Conservation (phyloP, 2,113 vertebrate species). For the Campylomormyrus tamandua region DNA sequence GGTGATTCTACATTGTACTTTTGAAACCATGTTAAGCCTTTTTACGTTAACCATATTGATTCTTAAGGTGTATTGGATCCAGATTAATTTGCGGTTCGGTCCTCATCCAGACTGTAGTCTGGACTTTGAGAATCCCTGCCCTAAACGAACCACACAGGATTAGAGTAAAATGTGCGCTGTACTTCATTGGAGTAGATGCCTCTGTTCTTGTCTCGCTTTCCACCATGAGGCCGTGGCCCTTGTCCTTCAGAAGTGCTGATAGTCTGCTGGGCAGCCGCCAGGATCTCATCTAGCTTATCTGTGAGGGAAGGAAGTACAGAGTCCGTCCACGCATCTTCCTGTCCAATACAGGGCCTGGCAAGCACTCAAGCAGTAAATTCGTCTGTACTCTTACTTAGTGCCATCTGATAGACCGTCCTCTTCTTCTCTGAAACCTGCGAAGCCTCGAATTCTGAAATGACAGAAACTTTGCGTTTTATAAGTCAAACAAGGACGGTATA, state of each 20-base stretch:
- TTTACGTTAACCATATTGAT: not conserved
- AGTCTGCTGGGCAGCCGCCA: slow-evolving; percentile 84
- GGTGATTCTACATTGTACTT: not conserved
- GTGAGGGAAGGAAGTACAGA: not conserved
- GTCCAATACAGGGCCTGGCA: not conserved
- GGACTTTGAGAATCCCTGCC: not conserved
- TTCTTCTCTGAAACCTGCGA: slow-evolving; percentile 81
- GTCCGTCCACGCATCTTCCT: not conserved
- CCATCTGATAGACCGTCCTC: slow-evolving; percentile 89
- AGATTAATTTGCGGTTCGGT: not conserved
- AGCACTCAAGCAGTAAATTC: not conserved
- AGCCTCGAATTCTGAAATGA: slow-evolving; percentile 72
- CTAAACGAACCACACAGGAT: not conserved
- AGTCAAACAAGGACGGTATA: not conserved
- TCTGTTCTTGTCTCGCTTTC: slow-evolving; percentile 71
- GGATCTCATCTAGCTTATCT: slow-evolving; percentile 89
- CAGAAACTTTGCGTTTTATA: not conserved
- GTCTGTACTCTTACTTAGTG: slow-evolving; percentile 68
- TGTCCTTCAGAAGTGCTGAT: slow-evolving; percentile 79
- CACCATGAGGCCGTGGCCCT: slow-evolving; percentile 69
- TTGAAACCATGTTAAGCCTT: not conserved
- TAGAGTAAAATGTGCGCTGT: slow-evolving; percentile 25
- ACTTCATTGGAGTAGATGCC: slow-evolving; percentile 78
- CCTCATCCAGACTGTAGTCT: not conserved
- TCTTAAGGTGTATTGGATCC: not conserved